Evolutionary conservation across 2,888 invertebrate species (phyloP), one percentile per base, ranked within the genome.

Genomic region (Ochropleura plecta): DNA sequence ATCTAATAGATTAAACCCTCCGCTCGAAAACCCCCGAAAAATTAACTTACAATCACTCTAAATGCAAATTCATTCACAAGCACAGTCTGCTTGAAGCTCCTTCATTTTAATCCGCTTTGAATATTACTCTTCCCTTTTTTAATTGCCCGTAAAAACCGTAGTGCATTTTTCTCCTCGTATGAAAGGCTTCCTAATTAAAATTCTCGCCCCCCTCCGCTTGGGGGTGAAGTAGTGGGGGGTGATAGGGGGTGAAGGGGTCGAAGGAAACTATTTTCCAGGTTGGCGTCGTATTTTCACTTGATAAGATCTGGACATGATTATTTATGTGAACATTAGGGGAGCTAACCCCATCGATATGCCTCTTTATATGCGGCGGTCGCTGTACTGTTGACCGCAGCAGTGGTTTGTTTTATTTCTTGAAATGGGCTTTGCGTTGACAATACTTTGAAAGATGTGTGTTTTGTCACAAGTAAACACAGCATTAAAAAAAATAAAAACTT

Each of bases 221-320:
- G 84, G 80, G 86, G 80, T 76, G 65, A 66, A 73, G 53, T 76
- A 76, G 64, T 76, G 63, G 64, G 68, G 73, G 67, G 63, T 60
- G 73, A 73, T 48, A 60, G 76, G 85, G 80, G 86, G 81, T 71
- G 78, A 83, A 88, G 77, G 86, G 89, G 86, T 71, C 57, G 82
- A 90, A 90, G 91, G 91, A 91, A 94, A 95, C 94, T 95, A 95
- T 94, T 95, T 94, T 91, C 91, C 93, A 91, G 92, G 91, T 89
- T 91, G 90, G 86, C 90, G 91, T 93, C 95, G 96, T 96, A 96
- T 96, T 95, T 96, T 93, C 94, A 90, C 90, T 82, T 92, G 96
- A 96, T 96, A 96, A 92, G 90, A 96, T 96, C 96, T 94, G 89
- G 94, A 95, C 96, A 93, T 93, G 95, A 96, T 96, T 95, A 96